Percentiles rank a stretch among this genome's conserved stretches.
Evolutionary conservation across 1,140 invertebrate species (phyloP).

Genomic region (Danaus plexippus): DNA sequence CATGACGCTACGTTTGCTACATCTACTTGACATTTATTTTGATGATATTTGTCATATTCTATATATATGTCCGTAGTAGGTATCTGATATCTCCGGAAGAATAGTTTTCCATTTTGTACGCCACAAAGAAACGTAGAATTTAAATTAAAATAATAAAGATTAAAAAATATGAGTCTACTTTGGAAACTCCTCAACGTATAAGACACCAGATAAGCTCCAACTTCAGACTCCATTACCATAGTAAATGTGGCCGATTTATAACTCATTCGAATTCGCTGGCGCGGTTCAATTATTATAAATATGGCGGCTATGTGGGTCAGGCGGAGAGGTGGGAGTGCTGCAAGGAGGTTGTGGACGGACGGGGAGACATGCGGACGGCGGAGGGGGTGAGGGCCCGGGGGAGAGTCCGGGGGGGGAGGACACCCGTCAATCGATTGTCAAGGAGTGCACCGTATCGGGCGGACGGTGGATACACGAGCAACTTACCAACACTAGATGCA

Average conservation of each 20-base stretch:
- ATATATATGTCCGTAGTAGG: too few relatives aligned
- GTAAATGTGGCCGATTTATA: conserved; percentile 52
- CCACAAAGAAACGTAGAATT: too few relatives aligned
- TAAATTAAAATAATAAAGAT: too few relatives aligned
- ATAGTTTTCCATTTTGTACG: neutral
- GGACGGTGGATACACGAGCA: conserved; percentile 35
- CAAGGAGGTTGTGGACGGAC: conserved; percentile 22
- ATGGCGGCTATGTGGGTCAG: conserved; percentile 67
- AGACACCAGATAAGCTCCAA: conserved; percentile 21
- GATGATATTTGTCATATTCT: too few relatives aligned
- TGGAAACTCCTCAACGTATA: conserved; percentile 7
- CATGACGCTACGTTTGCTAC: too few relatives aligned
- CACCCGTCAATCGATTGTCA: conserved; percentile 72
- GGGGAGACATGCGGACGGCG: conserved; percentile 28
- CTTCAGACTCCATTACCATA: conserved; percentile 37
- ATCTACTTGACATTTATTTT: too few relatives aligned
- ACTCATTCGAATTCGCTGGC: conserved; percentile 51
- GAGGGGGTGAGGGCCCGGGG: conserved; percentile 19
- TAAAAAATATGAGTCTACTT: conserved; percentile 5
- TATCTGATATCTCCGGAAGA: neutral
- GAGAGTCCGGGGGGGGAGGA: conserved; percentile 29
- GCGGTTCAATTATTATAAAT: conserved; percentile 71
- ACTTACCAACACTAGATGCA: conserved; percentile 34
- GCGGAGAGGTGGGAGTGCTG: conserved; percentile 34
- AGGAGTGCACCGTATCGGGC: conserved; percentile 48